These are phyloP conservation scores for Dryococelus australis DNA, from an alignment of 2,888 invertebrate species.

Conservation along the genomic window DNA sequence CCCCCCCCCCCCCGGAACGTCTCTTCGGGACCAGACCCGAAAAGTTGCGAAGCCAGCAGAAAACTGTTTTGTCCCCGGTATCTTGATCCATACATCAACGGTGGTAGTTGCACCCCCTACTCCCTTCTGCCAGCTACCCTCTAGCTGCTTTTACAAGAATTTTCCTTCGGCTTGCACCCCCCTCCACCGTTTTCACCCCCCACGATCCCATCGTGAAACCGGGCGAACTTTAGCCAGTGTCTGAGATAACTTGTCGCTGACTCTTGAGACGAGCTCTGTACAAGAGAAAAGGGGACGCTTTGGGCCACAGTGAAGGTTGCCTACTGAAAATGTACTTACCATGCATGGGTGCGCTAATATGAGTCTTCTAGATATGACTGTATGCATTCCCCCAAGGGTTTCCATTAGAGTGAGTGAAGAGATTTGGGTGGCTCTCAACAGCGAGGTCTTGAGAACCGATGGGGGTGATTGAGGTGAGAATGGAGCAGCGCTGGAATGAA, in stretches of 20 bases:
- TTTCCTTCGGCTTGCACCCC: not conserved
- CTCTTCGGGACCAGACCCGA: constrained; percentile 2
- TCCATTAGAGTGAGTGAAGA: too few relatives aligned
- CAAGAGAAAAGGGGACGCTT: not conserved
- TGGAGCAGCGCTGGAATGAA: too few relatives aligned
- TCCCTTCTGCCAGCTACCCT: not conserved
- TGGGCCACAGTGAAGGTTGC: too few relatives aligned
- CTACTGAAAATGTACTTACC: too few relatives aligned
- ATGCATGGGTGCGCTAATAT: too few relatives aligned
- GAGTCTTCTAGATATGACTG: too few relatives aligned
- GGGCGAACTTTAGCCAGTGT: too few relatives aligned
- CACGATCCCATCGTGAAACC: not conserved
- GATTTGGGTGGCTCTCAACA: too few relatives aligned
- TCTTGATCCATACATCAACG: constrained; percentile 10
- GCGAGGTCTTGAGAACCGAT: too few relatives aligned
- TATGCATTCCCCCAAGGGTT: too few relatives aligned
- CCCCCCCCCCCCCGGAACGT: not conserved
- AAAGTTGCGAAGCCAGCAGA: constrained; percentile 11
- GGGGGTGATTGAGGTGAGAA: too few relatives aligned
- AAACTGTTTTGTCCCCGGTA: not conserved
- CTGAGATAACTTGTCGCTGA: not conserved
- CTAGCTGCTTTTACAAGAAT: not conserved
- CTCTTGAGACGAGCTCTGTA: not conserved
- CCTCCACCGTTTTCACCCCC: not conserved
- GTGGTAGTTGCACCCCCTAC: not conserved